Percentiles rank a stretch among this genome's conserved stretches.
Conservation (phyloP, 2,888 invertebrate genomes). For the Dioctria linearis region DNA sequence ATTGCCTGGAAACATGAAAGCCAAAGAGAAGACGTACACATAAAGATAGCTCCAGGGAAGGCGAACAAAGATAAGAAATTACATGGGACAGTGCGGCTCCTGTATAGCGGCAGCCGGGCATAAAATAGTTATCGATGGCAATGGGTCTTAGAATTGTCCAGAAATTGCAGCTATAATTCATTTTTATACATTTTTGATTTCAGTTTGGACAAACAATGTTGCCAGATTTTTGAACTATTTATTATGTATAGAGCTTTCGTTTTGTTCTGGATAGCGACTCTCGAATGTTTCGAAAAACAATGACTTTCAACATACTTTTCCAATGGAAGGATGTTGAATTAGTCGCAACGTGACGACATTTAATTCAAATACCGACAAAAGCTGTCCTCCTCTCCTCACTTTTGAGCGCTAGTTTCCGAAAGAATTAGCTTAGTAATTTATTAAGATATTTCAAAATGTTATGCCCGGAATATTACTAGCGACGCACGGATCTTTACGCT, state of each 20-base stretch:
- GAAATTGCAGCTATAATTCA: constrained; percentile 34
- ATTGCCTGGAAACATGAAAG: constrained; percentile 41
- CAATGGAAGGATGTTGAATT: not conserved
- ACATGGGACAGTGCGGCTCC: constrained; percentile 39
- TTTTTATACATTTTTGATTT: constrained; percentile 40
- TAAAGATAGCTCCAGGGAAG: not conserved
- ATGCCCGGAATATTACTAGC: constrained; percentile 40
- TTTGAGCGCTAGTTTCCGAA: constrained; percentile 29
- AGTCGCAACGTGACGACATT: constrained; percentile 14
- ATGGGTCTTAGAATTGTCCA: not conserved
- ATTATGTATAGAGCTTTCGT: not conserved
- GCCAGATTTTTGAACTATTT: constrained; percentile 3
- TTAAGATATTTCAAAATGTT: constrained; percentile 38
- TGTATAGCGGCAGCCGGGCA: not conserved
- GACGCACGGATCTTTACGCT: not conserved
- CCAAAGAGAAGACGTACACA: constrained; percentile 1
- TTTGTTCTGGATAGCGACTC: not conserved
- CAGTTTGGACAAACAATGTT: not conserved
- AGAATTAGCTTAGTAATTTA: constrained; percentile 44
- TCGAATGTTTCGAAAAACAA: not conserved
- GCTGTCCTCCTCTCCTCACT: not conserved
- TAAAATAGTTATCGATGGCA: not conserved
- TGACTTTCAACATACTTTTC: not conserved
- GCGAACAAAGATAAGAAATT: constrained; percentile 26
- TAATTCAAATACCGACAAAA: not conserved